Base-by-base conservation (phyloP, 2,113 vertebrate genomes). In the Mesocricetus auratus region DNA sequence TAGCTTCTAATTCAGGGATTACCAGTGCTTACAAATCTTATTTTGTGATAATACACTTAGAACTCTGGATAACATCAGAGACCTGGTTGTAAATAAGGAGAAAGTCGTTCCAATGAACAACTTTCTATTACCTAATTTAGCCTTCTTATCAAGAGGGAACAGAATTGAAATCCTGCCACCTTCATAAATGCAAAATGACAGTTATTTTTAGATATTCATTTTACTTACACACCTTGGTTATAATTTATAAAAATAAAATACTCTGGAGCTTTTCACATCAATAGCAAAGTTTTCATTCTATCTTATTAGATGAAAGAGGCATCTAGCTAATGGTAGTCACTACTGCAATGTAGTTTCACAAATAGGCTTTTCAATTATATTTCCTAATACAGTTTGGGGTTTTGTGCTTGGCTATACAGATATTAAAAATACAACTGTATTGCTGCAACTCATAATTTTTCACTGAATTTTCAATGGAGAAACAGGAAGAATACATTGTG, bases 161-260 rank as follows among this genome's bases (percentile, higher is more conserved):
- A 79, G 21, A 56, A 29, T 9, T 94, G 81, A 96, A 86, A 77
- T 42, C 29, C 21, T 5, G 64, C 94, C 21, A 74, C 42, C 1
- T 86, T 83, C 79, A 88, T 81, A 21, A 96, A 90, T 1, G 21
- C 1, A 95, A 97, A 95, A 73, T 92, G 64, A n/a, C 50, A 96
- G 33, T 15, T 86, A 92, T 74, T 93, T 74, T 88, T 86, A 7
- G 3, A 58, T 62, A 92, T 45, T 82, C 1, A 5, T 77, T 93
- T 93, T 83, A 77, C 29, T 88, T 22, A 15, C 82, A 17, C 69
- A 93, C 93, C 1, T 87, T 89, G 33, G 6, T 86, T 87, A 68
- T 71, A 81, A 91, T 89, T 96, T 94, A 75, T 77, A 45, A 82
- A 94, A 86, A 85, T 91, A 95, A 91, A 95, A 94, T 4, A 69